Base-by-base conservation (phyloP, 2,797 vertebrate species). In the Premnoplex brunnescens region DNA sequence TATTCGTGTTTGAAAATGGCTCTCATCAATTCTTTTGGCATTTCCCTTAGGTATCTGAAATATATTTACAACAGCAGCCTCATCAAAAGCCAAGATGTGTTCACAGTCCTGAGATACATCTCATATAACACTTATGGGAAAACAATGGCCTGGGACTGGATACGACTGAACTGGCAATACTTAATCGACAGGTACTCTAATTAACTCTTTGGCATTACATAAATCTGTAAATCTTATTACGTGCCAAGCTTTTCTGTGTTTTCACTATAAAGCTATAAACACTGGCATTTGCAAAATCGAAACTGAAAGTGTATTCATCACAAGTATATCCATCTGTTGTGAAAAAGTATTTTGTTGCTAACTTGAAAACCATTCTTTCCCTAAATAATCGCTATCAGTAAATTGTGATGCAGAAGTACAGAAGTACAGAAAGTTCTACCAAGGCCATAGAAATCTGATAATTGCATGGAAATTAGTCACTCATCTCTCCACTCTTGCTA, bases 141-240 rank as follows among this genome's bases (percentile, higher is more conserved):
- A 97, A 98, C 66, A 34, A 99, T 99, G 99, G 99, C 98, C 91
- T 99, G 99, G 99, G 99, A 99, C 76, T 99, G 99, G 99, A 97
- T 98, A 77, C 98, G 98, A 5, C 98, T 99, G 78, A 99, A 99
- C 98, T 99, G 99, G 99, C 95, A 99, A 44, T 99, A 98, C 93
- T 98, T 99, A 69, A 98, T 99, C 20, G 95, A 96, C 93, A 99
- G 99, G 99, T 99, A 93, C 3, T 89, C 73, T 52, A 36, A 43
- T 27, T 21, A 79, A 48, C 51, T 72, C 13, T 34, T 24, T 7
- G 34, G 69, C 58, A 74, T 21, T 71, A 17, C 22, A 39, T 27
- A 24, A 19, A 71, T 44, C 48, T 63, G 28, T 36, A 19, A 52
- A 81, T 62, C 48, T 88, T 82, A 20, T 71, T 91, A 37, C 23